Conservation (phyloP, 2,888 invertebrate genomes). For the Sympetrum striolatum region DNA sequence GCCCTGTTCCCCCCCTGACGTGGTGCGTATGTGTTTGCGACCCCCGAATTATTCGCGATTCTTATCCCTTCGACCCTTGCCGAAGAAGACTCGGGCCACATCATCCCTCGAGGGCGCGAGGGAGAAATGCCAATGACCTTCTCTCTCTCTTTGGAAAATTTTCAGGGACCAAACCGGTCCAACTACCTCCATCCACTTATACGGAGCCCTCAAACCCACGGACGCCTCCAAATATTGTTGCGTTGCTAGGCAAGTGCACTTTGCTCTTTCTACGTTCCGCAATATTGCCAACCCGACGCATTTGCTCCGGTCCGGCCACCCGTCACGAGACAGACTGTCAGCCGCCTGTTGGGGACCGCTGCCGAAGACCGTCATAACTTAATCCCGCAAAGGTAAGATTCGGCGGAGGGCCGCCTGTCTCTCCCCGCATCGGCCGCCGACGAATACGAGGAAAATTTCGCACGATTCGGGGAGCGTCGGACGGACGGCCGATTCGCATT, state of each 20-base stretch:
- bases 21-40: neutral
- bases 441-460: neutral
- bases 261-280: slow-evolving; percentile 20
- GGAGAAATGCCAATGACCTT: slow-evolving; percentile 40
- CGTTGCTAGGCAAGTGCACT: slow-evolving; percentile 43
- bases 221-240: slow-evolving; percentile 40
- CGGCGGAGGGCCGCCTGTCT: no score
- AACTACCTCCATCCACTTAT: slow-evolving; percentile 42
- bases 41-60: neutral
- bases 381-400: neutral
- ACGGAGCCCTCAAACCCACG: slow-evolving; percentile 25
- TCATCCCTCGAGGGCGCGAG: neutral
- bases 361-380: neutral
- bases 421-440: no score
- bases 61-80: slow-evolving; percentile 9
- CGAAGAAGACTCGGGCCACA: neutral
- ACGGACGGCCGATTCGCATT: no score
- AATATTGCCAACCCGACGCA: slow-evolving; percentile 36
- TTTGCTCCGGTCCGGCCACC: neutral
- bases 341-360: neutral
- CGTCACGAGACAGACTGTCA: neutral
- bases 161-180: slow-evolving; percentile 37
- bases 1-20: neutral
- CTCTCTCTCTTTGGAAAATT: slow-evolving; percentile 29
- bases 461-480: neutral